Evolutionary conservation across 2,888 invertebrate genomes (phyloP).

Genomic region (Abscondita cerata): DNA sequence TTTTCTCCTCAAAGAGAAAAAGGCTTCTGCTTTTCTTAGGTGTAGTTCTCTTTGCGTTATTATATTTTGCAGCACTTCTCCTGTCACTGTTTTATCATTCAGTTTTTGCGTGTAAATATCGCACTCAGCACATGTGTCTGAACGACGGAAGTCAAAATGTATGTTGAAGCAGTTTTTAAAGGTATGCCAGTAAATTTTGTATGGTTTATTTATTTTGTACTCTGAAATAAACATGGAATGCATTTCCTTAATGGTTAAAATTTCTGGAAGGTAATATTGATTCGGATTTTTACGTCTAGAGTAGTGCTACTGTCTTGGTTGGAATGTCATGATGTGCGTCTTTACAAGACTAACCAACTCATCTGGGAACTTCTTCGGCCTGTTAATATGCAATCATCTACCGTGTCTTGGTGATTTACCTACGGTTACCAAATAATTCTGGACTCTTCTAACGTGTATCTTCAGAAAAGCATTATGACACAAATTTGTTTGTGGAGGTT

Average conservation of each 20-base stretch:
- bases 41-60: neutral
- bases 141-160: conserved; percentile 21
- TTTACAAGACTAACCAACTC: neutral
- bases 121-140: conserved; percentile 21
- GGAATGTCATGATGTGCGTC: neutral
- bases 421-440: no score
- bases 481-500: no score
- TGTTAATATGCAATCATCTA: neutral
- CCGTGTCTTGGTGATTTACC: no score
- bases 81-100: neutral
- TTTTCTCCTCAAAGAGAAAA: conserved; percentile 8
- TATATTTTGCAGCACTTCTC: neutral
- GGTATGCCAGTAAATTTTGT: conserved; percentile 14
- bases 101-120: neutral
- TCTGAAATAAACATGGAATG: neutral
- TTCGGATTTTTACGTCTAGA: conserved; percentile 6
- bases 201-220: conserved; percentile 8
- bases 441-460: no score
- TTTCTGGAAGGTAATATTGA: conserved; percentile 8
- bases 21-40: neutral
- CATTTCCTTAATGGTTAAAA: conserved; percentile 6
- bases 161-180: conserved; percentile 7
- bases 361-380: neutral
- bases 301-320: conserved; percentile 7
- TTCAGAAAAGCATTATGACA: no score